phyloP scores from a whole-genome alignment of 2,113 vertebrate species.

The Pseudois nayaur region DNA sequence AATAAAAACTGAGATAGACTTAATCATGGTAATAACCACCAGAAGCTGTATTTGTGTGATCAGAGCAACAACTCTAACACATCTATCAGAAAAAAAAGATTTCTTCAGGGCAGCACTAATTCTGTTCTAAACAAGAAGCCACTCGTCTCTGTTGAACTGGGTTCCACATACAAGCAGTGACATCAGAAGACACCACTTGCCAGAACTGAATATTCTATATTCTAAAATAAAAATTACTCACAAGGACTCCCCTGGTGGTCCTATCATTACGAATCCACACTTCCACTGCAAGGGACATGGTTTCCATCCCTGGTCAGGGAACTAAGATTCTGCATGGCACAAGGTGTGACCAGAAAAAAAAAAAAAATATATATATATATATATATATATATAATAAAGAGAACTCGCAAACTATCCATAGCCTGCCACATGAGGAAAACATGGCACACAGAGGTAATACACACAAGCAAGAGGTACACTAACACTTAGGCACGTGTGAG shows the following conservation, averaged over 20 bases:
- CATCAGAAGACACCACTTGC: background rate
- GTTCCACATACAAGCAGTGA: background rate
- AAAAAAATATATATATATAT: background rate
- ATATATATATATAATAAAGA: background rate
- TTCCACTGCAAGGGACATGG: background rate
- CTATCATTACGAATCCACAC: background rate
- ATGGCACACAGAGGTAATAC: background rate
- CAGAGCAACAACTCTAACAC: background rate
- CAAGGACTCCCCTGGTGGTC: background rate
- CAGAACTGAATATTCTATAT: background rate
- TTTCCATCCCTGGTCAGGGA: background rate
- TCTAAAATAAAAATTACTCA: background rate
- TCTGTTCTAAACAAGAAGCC: background rate
- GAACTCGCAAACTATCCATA: no score
- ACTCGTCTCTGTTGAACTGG: background rate
- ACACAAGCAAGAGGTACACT: background rate
- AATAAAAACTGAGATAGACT: background rate
- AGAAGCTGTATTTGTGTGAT: no score
- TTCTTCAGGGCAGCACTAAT: no score
- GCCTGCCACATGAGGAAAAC: background rate
- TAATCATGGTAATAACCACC: no score
- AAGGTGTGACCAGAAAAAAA: background rate
- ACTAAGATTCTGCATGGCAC: background rate
- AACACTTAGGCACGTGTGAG: fast-evolving
- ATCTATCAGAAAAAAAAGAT: background rate